Evolutionary conservation across 2,113 vertebrate genomes (phyloP).

Genomic region (Myotis davidii): DNA sequence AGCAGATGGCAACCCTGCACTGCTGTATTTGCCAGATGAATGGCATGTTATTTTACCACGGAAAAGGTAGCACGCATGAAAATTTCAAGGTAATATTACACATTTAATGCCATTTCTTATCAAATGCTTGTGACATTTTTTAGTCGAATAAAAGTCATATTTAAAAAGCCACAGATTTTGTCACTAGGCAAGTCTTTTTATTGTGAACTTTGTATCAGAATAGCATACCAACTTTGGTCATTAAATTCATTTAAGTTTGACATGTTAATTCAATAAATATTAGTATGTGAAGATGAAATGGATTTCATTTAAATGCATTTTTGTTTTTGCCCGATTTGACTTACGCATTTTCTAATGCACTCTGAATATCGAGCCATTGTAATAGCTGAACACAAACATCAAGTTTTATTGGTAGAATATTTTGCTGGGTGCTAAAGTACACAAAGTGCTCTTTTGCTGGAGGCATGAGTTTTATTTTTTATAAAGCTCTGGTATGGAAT

Average conservation of each 20-base stretch:
- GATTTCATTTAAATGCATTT: conserved; percentile 21
- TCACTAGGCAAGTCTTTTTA: neutral
- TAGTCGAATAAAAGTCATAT: neutral
- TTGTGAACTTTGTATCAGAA: neutral
- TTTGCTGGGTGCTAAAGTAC: conserved; percentile 52
- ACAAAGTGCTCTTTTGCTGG: conserved; percentile 55
- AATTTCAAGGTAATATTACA: neutral
- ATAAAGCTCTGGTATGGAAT: conserved; percentile 68
- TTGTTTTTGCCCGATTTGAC: neutral
- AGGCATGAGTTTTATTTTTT: conserved; percentile 65
- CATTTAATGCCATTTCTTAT: neutral
- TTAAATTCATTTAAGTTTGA: conserved; percentile 4
- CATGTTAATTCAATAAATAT: neutral
- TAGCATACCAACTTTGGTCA: neutral
- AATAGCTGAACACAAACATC: conserved; percentile 46
- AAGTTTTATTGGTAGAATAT: conserved; percentile 62
- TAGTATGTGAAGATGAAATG: conserved; percentile 46
- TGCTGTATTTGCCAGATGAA: neutral
- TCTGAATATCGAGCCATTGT: conserved; percentile 26
- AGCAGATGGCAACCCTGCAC: neutral
- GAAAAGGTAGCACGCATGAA: neutral
- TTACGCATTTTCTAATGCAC: neutral
- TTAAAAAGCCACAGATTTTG: neutral
- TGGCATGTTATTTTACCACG: neutral
- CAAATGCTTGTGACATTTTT: conserved; percentile 21